Base-by-base conservation (phyloP, 2,888 invertebrate species). In the Lepidonotus clava region DNA sequence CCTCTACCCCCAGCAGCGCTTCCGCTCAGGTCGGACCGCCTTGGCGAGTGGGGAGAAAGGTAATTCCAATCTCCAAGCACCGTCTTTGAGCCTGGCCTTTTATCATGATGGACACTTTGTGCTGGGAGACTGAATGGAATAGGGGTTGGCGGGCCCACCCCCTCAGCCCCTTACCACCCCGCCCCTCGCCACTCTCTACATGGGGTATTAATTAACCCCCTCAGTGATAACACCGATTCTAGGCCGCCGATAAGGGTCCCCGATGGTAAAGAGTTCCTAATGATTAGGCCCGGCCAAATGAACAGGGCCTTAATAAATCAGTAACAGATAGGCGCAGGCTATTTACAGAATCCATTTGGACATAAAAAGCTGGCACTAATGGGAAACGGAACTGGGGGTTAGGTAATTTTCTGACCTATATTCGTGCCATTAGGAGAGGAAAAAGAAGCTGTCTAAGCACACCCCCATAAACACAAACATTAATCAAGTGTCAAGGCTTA, bases 351-450 rank as follows among this genome's bases (percentile, higher is more conserved):
- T 34, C 24, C 71, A 71, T 71, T 71, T 71, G 38, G 21, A 71
- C n/a, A 71, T 14, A 71, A 71, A 71, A 71, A 34, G 71, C 4
- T 71, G 71, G 71, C 71, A 71, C 36, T 71, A 71, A 71, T 71
- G 71, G 14, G 34, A 11, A 0, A 5, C 14, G 71, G 8, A 38
- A n/a, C 1, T 71, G 36, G 38, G 71, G 1, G 38, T 71, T 71
- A 38, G 21, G 38, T 71, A 71, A 71, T n/a, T 11, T 5, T n/a
- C 56, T 56, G 56, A 56, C 56, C 56, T n/a, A 56, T n/a, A 56
- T 56, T n/a, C 56, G n/a, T 46, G 46, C 8, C 46, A 46, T 18
- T 46, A 46, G 8, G 34, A 71, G 38, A 71, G 38, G 0, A 6
- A 71, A 36, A 71, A 21, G 14, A 32, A 56, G n/a, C 56, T n/a